Evolutionary conservation across 2,113 vertebrate genomes (phyloP).

Genomic region (Atractosteus spatula): DNA sequence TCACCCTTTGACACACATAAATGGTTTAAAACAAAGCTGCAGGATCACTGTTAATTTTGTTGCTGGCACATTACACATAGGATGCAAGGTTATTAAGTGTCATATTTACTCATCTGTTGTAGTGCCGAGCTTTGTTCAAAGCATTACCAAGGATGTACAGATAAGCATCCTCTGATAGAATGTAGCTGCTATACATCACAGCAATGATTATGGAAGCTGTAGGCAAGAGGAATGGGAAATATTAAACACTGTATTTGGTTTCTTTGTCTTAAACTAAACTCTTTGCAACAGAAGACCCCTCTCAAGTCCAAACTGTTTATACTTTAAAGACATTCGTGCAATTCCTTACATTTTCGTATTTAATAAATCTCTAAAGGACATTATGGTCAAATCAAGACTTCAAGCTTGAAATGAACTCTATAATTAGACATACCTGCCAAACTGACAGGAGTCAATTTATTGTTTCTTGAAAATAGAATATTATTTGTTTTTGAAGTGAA

Average conservation of each 20-base stretch:
- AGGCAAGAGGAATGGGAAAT: constrained; percentile 62
- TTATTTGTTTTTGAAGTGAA: too few relatives aligned
- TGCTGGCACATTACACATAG: constrained; percentile 33
- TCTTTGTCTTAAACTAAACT: constrained; percentile 54
- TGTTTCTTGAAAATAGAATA: too few relatives aligned
- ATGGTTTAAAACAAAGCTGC: constrained; percentile 39
- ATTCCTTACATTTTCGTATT: too few relatives aligned
- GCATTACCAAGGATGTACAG: constrained; percentile 32
- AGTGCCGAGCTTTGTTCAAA: constrained; percentile 39
- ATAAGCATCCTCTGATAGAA: constrained; percentile 64
- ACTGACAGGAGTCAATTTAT: too few relatives aligned
- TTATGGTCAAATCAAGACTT: too few relatives aligned
- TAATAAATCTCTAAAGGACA: too few relatives aligned
- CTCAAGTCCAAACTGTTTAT: too few relatives aligned
- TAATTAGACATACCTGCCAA: too few relatives aligned
- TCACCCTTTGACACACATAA: constrained; percentile 59
- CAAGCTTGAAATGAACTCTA: too few relatives aligned
- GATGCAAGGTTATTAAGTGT: constrained; percentile 43
- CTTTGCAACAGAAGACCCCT: constrained; percentile 18
- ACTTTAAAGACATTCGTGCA: too few relatives aligned
- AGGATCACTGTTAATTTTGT: constrained; percentile 29
- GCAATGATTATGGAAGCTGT: constrained; percentile 54
- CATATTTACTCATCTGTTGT: constrained; percentile 38
- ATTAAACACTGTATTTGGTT: constrained; percentile 66
- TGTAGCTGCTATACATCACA: constrained; percentile 58